Percentiles rank a stretch among this genome's conserved stretches.
Conservation (phyloP, 1,140 invertebrate species). For the Mycetomoellerius zeteki region DNA sequence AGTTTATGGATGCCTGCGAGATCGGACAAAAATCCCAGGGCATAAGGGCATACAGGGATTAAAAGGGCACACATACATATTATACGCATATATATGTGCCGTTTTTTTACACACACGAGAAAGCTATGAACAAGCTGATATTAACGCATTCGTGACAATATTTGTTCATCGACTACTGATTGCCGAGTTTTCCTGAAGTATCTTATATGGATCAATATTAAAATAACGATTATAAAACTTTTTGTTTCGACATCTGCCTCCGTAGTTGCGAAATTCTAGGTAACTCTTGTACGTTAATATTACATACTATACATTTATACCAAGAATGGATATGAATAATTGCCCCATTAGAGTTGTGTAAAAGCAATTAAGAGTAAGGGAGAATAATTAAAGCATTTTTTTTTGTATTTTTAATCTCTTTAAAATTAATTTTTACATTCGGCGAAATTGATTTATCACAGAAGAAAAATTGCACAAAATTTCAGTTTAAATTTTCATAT, state of each 20-base stretch:
- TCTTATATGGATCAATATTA: slow-evolving; percentile 19
- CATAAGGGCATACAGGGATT: slow-evolving; percentile 14
- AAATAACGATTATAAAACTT: slow-evolving; percentile 20
- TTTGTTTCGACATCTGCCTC: background rate
- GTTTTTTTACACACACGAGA: background rate
- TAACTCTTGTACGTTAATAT: background rate
- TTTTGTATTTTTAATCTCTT: background rate
- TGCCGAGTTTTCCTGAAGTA: background rate
- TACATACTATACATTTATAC: background rate
- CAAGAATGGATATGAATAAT: background rate
- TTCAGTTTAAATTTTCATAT: slow-evolving; percentile 26
- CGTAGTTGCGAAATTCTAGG: background rate
- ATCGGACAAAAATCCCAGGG: slow-evolving; percentile 20
- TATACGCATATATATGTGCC: background rate
- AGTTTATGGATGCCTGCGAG: slow-evolving; percentile 12
- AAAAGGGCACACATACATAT: background rate
- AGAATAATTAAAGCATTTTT: background rate
- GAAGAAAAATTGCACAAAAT: background rate
- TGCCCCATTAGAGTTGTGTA: background rate
- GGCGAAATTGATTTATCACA: slow-evolving; percentile 7
- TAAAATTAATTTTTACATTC: background rate
- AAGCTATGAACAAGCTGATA: background rate
- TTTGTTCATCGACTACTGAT: background rate
- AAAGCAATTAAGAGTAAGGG: background rate
- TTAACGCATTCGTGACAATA: slow-evolving; percentile 7